These are phyloP conservation scores for Amblyornis subalaris DNA, from an alignment of 2,113 vertebrate species.

Conservation along the genomic window DNA sequence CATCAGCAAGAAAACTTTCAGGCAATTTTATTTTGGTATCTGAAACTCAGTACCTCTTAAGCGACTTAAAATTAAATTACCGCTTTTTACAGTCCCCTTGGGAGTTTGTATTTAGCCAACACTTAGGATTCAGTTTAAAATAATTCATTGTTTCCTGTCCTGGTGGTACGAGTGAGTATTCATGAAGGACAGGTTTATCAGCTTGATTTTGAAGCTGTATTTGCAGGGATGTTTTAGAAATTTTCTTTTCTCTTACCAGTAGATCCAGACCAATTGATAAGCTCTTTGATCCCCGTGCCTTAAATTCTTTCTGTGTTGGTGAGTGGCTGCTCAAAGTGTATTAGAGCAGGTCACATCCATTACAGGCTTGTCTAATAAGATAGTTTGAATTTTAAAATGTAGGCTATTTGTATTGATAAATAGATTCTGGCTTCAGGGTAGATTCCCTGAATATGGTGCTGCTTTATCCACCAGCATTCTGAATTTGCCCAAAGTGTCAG, in stretches of 20 bases:
- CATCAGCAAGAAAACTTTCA: constrained; percentile 4
- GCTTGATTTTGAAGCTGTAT: neutral
- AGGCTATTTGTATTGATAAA: neutral
- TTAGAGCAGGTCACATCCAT: neutral
- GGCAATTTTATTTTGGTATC: neutral
- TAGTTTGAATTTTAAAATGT: neutral
- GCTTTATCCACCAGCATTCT: neutral
- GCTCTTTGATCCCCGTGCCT: neutral
- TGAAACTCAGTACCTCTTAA: constrained; percentile 1
- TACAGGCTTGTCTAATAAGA: neutral
- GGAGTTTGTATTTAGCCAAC: neutral
- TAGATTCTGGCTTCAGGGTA: neutral
- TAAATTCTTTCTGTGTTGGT: neutral
- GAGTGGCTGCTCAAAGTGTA: neutral
- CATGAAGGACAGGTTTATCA: neutral
- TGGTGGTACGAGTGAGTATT: neutral
- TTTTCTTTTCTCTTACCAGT: neutral
- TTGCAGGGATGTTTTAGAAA: neutral
- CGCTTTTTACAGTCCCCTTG: neutral
- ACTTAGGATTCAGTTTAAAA: neutral
- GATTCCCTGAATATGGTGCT: neutral
- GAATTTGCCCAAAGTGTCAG: neutral
- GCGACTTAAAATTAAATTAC: neutral
- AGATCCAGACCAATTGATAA: neutral
- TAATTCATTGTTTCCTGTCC: neutral